Evolutionary conservation across 23 tunicate species (phyloP).

Genomic region (Pegea sp.): DNA sequence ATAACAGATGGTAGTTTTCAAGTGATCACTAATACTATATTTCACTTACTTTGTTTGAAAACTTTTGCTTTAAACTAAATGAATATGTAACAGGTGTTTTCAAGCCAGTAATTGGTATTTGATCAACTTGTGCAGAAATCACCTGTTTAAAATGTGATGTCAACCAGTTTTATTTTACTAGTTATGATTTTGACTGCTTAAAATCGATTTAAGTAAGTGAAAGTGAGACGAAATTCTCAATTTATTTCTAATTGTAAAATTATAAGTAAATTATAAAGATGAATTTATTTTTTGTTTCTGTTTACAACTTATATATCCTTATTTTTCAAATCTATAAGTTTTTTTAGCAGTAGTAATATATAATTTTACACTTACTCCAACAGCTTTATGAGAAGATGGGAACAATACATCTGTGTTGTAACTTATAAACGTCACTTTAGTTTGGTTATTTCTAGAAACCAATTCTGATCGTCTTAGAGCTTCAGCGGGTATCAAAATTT

Average conservation of each 20-base stretch:
- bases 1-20: too few relatives aligned
- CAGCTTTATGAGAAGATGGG: background rate
- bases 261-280: too few relatives aligned
- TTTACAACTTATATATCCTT: slow-evolving; percentile 1
- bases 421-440: background rate
- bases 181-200: too few relatives aligned
- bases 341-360: too few relatives aligned
- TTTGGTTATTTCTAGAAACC: background rate
- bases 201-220: too few relatives aligned
- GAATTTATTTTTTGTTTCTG: too few relatives aligned
- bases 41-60: background rate
- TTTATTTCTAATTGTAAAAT: too few relatives aligned
- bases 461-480: too few relatives aligned
- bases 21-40: too few relatives aligned
- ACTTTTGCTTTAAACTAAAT: background rate
- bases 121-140: background rate
- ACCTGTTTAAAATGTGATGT: background rate
- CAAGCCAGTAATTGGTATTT: background rate
- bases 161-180: too few relatives aligned
- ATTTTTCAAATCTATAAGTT: too few relatives aligned
- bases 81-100: background rate
- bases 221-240: too few relatives aligned
- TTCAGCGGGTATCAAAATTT: background rate
- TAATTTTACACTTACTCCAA: background rate
- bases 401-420: background rate